Conservation (phyloP, 2,113 vertebrate genomes). For the Pelvicachromis taeniatus region DNA sequence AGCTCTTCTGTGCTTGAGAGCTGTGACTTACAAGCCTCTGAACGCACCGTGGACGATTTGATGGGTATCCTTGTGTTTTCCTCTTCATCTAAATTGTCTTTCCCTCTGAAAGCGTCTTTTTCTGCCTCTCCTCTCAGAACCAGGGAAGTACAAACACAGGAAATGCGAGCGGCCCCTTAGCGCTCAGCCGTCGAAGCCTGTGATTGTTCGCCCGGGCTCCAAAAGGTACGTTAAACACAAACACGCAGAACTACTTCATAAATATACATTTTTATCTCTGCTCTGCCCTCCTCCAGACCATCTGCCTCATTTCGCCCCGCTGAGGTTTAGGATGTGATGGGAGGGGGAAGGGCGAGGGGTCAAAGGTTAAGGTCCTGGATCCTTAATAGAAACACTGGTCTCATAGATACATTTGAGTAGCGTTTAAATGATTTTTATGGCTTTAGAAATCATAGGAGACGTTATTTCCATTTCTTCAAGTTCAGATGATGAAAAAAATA, state of each 20-base stretch:
- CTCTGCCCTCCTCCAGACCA: neutral
- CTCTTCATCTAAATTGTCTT: neutral
- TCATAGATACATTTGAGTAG: too few species aligned
- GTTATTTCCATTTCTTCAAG: neutral
- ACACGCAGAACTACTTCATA: neutral
- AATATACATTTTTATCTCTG: neutral
- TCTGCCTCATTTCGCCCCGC: accelerated
- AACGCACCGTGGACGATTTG: neutral
- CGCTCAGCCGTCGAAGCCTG: constrained; percentile 61
- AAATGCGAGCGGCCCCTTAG: constrained; percentile 70
- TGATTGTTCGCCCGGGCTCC: constrained; percentile 55
- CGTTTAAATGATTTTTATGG: neutral
- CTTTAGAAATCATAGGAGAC: neutral
- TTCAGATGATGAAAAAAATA: neutral
- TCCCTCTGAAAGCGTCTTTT: neutral
- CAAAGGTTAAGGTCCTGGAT: neutral
- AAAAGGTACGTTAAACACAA: constrained; percentile 57
- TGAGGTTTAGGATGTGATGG: neutral
- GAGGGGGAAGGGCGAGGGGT: neutral
- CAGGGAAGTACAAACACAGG: constrained; percentile 73
- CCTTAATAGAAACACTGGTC: too few species aligned
- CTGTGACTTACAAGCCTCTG: neutral
- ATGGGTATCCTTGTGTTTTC: neutral
- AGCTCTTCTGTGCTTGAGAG: neutral
- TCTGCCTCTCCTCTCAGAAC: constrained; percentile 52